A percentile compares a stretch with the other conserved stretches of the same genome.
Conservation (phyloP, 2,797 vertebrate species). For the Lophius americanus region DNA sequence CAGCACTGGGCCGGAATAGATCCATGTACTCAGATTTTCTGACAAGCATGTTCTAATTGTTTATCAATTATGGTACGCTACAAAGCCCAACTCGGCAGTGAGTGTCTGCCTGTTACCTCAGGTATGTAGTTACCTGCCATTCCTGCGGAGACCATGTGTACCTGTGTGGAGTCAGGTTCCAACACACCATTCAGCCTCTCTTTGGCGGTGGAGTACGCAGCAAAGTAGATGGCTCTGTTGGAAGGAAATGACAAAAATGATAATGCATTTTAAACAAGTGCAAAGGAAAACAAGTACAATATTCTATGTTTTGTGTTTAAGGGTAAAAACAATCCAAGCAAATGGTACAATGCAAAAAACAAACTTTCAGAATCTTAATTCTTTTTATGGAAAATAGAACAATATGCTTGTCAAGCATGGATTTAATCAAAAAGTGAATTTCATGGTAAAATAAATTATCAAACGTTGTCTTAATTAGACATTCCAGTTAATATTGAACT, state of each 20-base stretch:
- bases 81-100: background rate
- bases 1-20: conserved; percentile 11
- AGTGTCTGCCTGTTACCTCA: background rate
- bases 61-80: background rate
- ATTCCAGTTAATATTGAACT: too few relatives aligned
- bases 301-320: conserved; percentile 4
- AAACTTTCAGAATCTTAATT: too few relatives aligned
- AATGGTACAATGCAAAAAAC: too few relatives aligned
- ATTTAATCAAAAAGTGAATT: too few relatives aligned
- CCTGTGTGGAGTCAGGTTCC: conserved; percentile 93
- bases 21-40: conserved; percentile 7
- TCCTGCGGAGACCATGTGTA: conserved; percentile 97
- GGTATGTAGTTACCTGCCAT: conserved; percentile 90
- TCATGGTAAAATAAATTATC: too few relatives aligned
- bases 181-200: conserved; percentile 91
- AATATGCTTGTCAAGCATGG: too few relatives aligned
- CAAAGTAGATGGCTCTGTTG: conserved; percentile 97
- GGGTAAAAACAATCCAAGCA: conserved; percentile 6
- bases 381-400: too few relatives aligned
- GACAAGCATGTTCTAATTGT: conserved; percentile 9
- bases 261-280: background rate
- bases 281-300: conserved; percentile 2
- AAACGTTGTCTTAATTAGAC: too few relatives aligned
- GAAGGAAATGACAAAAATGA: conserved; percentile 41
- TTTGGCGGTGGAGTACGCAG: conserved; percentile 96